A percentile compares a stretch with the other conserved stretches of the same genome.
These are phyloP conservation scores for Parascotia fuliginaria DNA, from an alignment of 2,888 invertebrate genomes.

Conservation along the genomic window DNA sequence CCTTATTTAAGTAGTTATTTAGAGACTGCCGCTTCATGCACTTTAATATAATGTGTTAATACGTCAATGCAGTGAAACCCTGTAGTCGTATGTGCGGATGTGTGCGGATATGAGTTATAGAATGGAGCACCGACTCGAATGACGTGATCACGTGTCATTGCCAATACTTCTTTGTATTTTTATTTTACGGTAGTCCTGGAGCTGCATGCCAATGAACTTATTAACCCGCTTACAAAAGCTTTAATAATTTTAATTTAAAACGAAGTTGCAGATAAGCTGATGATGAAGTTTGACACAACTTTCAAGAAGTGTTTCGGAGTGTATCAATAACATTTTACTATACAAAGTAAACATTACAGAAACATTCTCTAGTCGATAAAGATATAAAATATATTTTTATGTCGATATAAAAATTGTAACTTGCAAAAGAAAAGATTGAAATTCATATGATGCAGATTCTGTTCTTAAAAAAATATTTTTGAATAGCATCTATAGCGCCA, in stretches of 20 bases:
- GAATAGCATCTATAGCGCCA: not conserved
- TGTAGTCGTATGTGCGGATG: conserved; percentile 11
- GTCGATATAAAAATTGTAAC: too few relatives aligned
- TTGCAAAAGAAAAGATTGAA: too few relatives aligned
- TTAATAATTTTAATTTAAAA: conserved; percentile 1
- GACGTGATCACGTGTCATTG: not conserved
- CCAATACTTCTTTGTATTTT: not conserved
- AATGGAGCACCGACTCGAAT: not conserved
- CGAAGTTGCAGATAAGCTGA: not conserved
- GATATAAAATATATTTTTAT: too few relatives aligned
- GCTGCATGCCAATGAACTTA: conserved; percentile 22
- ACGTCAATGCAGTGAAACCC: conserved; percentile 5
- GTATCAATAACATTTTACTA: too few relatives aligned
- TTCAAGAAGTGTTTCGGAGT: too few relatives aligned
- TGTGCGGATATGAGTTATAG: conserved; percentile 14
- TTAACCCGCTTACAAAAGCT: conserved; percentile 27
- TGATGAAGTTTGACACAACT: conserved; percentile 4
- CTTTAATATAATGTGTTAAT: too few relatives aligned
- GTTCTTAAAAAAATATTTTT: too few relatives aligned
- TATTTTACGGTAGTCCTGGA: conserved; percentile 25
- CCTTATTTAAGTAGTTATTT: not conserved
- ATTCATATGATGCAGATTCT: too few relatives aligned
- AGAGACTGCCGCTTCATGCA: too few relatives aligned
- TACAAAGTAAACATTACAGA: too few relatives aligned
- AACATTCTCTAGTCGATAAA: too few relatives aligned